Evolutionary conservation across 35 echinoderm and acorn worm genomes (phyloP), one percentile per base, ranked within the genome.

Genomic region (Apostichopus californicus): DNA sequence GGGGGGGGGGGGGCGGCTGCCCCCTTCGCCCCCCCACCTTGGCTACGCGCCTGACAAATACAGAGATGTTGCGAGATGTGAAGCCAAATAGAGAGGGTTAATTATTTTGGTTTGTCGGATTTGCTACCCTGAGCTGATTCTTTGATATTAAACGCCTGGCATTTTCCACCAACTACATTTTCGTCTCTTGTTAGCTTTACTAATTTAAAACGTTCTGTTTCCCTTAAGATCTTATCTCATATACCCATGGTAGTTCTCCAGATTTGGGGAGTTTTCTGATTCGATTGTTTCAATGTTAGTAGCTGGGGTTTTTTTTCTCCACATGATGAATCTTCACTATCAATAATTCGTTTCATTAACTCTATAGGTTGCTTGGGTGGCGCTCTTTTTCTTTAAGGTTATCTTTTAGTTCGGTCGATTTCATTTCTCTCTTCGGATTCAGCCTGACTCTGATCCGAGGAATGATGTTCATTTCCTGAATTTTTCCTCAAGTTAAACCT

Each of bases 151-250:
- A 34, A 34, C 28, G 28, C 28, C 28, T n/a, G n/a, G n/a, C 28
- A 34, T 34, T 34, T 34, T 34, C 1, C 28, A 34, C 28, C 28
- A 34, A 34, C 28, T 34, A 34, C 28, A 34, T 70, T 53, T 86
- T 58, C 24, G 28, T 34, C 91, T 15, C 70, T 52, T 84, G 91
- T 80, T n/a, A 73, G 83, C 8, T n/a, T 70, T 15, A 23, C 9
- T 22, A 92, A 72, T 64, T 83, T 77, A 18, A 92, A 92, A 15
- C 28, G 91, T 92, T 14, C 14, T 26, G 54, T 92, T 92, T 86
- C 86, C 91, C 20, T 86, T n/a, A 80, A 75, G 91, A 54, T n/a
- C 66, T 87, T 81, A 93, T 93, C 77, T 93, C 92, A 55, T 52
- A 34, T 73, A n/a, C 73, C 79, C 92, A 93, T 93, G 17, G 65